These are phyloP conservation scores for Xenopus petersii DNA, from an alignment of 2,797 vertebrate genomes.

Conservation along the genomic window DNA sequence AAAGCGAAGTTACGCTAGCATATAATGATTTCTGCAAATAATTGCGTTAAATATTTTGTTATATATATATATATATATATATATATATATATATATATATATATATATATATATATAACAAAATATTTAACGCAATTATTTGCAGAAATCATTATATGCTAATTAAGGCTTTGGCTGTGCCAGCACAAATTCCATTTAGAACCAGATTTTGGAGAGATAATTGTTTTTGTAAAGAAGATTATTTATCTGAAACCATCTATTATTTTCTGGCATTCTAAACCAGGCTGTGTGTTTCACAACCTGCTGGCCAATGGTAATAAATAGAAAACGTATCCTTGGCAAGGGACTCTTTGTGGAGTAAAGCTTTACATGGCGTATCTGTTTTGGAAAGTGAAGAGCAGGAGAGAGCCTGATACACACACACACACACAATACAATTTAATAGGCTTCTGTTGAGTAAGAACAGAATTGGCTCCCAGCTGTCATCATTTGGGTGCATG, in stretches of 20 bases:
- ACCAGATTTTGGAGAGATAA: conserved; percentile 25
- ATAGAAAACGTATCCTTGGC: conserved; percentile 9
- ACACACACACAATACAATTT: background rate
- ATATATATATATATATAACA: too few relatives aligned
- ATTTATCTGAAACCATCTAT: conserved; percentile 16
- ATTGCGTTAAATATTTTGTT: too few relatives aligned
- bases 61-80: too few relatives aligned
- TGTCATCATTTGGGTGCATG: background rate
- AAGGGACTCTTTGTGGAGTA: conserved; percentile 3
- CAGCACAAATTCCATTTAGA: conserved; percentile 12
- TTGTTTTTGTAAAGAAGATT: conserved; percentile 10
- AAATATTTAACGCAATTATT: conserved; percentile 4
- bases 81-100: too few relatives aligned
- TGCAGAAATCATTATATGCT: conserved; percentile 21
- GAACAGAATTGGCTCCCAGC: background rate
- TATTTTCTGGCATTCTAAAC: conserved; percentile 19
- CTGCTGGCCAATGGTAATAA: conserved; percentile 21
- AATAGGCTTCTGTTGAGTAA: background rate
- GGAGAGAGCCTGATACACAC: background rate
- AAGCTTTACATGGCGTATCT: background rate
- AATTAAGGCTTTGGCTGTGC: conserved; percentile 12
- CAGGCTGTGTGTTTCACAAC: conserved; percentile 13
- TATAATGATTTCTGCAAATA: too few relatives aligned
- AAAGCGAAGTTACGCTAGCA: too few relatives aligned
- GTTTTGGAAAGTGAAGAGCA: background rate